These are phyloP conservation scores for Rhabdomys dilectus DNA, from an alignment of 2,113 vertebrate species.

Conservation along the genomic window DNA sequence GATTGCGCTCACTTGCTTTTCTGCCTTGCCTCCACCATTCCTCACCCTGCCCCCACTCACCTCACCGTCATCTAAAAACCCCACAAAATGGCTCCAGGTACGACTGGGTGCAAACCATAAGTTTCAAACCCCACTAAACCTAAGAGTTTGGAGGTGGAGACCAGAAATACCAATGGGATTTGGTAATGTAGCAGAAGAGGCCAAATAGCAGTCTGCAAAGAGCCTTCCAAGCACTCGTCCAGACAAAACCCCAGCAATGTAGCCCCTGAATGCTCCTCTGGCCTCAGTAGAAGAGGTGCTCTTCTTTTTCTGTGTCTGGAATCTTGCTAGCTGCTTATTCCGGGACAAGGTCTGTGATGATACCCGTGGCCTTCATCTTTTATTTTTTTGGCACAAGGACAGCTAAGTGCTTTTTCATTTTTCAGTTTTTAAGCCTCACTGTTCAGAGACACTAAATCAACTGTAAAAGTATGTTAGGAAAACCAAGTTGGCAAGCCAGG, in stretches of 20 bases:
- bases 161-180: neutral
- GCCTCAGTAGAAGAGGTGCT: neutral
- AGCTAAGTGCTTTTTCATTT: constrained; percentile 34
- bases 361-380: neutral
- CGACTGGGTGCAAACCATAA: neutral
- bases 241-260: neutral
- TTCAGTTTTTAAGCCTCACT: constrained; percentile 70
- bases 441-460: constrained; percentile 72
- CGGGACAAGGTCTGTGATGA: neutral
- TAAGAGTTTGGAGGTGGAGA: neutral
- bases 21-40: neutral
- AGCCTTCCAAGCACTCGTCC: neutral
- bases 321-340: neutral
- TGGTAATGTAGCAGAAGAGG: neutral
- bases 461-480: constrained; percentile 71
- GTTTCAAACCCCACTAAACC: neutral
- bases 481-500: constrained; percentile 65
- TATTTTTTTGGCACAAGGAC: neutral
- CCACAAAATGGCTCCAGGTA: neutral
- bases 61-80: neutral
- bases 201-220: constrained; percentile 8
- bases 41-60: neutral
- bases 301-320: constrained; percentile 38
- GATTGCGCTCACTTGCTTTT: neutral
- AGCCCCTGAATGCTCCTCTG: neutral